These are phyloP conservation scores for Arctia plantaginis DNA, from an alignment of 2,888 invertebrate species.

Conservation along the genomic window DNA sequence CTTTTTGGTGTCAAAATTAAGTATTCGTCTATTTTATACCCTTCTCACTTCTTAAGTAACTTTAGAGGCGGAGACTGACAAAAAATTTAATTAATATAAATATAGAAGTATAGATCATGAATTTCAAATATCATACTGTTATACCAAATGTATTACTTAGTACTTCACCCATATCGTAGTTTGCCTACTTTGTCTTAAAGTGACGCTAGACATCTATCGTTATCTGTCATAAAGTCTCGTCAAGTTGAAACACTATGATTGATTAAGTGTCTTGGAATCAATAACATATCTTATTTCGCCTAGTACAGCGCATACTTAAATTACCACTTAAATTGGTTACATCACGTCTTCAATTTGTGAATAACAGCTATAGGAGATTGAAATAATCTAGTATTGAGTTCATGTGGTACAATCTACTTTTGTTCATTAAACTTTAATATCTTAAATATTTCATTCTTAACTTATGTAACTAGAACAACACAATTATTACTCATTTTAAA, in stretches of 20 bases:
- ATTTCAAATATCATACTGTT: background rate
- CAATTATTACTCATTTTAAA: background rate
- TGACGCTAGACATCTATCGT: background rate
- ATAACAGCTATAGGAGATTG: background rate
- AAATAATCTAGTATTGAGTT: background rate
- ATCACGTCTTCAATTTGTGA: background rate
- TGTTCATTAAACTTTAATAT: background rate
- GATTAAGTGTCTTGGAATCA: constrained; percentile 7
- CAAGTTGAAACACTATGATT: constrained; percentile 12
- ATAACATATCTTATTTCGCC: background rate
- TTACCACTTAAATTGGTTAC: background rate
- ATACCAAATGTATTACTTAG: background rate
- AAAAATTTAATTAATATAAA: too few species aligned
- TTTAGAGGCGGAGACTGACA: background rate
- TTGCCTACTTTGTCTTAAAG: background rate
- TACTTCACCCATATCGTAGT: background rate
- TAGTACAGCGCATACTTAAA: background rate
- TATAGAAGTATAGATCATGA: background rate
- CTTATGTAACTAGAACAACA: background rate
- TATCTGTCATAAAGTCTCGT: constrained; percentile 4
- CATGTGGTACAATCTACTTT: background rate
- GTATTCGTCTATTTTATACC: background rate
- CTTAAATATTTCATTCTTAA: background rate
- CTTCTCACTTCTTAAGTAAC: background rate
- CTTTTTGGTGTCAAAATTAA: background rate